Percentiles rank a stretch among this genome's conserved stretches.
These are phyloP conservation scores for Aldabrachelys gigantea DNA, from an alignment of 2,113 vertebrate species.

Conservation along the genomic window DNA sequence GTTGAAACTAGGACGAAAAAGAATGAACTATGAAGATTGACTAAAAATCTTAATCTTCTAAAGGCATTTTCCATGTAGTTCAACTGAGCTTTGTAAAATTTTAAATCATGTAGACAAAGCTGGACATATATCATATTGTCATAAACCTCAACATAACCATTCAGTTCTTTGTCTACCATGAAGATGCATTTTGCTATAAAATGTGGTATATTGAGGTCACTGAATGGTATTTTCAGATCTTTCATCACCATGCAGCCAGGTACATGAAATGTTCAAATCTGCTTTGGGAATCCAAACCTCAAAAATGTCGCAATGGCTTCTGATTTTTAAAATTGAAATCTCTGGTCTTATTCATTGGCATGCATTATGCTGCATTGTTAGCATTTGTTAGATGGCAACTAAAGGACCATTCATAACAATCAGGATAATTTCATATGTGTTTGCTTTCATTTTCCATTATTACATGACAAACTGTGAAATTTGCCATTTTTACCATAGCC, in stretches of 20 bases:
- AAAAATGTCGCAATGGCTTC: conserved; percentile 43
- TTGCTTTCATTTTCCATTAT: conserved; percentile 78
- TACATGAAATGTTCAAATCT: conserved; percentile 58
- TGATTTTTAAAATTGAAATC: conserved; percentile 74
- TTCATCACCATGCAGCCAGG: conserved; percentile 48
- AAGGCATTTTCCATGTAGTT: conserved; percentile 68
- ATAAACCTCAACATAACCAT: conserved; percentile 54
- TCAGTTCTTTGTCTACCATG: conserved; percentile 51
- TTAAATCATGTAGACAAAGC: conserved; percentile 60
- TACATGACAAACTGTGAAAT: conserved; percentile 77
- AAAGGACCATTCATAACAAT: conserved; percentile 70
- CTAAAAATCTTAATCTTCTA: conserved; percentile 57
- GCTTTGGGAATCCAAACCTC: conserved; percentile 56
- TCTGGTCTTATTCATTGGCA: conserved; percentile 32
- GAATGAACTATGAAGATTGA: conserved; percentile 46
- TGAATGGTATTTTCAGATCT: conserved; percentile 55
- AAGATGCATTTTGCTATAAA: conserved; percentile 75
- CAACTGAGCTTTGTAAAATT: conserved; percentile 38
- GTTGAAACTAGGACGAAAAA: conserved; percentile 50
- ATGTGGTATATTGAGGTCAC: conserved; percentile 50
- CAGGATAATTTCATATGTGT: conserved; percentile 74
- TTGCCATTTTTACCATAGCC: conserved; percentile 69
- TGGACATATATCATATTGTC: conserved; percentile 61
- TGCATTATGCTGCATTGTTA: conserved; percentile 61
- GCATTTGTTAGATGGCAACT: conserved; percentile 66